A percentile compares a stretch with the other conserved stretches of the same genome.
phyloP scores from a whole-genome alignment of 2,113 vertebrate genomes.

The Platysteira castanea region DNA sequence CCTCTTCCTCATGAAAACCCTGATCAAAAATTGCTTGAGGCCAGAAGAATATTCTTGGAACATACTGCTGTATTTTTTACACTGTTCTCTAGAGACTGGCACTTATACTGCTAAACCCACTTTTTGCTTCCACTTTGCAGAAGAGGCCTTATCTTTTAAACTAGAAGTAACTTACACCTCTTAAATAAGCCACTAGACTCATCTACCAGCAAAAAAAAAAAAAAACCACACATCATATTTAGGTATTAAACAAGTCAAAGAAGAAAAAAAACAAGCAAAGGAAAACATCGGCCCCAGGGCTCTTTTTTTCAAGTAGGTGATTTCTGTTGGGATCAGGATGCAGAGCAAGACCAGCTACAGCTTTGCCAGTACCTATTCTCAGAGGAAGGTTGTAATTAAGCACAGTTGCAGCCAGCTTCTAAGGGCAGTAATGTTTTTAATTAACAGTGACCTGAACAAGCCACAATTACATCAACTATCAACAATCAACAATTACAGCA shows the following conservation, averaged over 20 bases:
- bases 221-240: not conserved
- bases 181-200: not conserved
- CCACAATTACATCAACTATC: not conserved
- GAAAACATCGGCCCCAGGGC: not conserved
- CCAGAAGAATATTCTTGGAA: not conserved
- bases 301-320: not conserved
- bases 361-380: not conserved
- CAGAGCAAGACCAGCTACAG: not conserved
- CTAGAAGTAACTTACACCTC: not conserved
- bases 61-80: not conserved
- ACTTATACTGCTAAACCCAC: not conserved
- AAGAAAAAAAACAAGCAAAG: accelerated
- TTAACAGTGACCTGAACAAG: not conserved
- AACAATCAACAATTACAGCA: not conserved
- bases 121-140: not conserved
- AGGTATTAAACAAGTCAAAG: not conserved
- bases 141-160: not conserved
- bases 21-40: not conserved
- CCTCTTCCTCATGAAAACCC: not conserved
- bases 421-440: not conserved
- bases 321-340: not conserved
- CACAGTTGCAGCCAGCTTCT: not conserved
- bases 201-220: not conserved
- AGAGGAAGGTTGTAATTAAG: not conserved
- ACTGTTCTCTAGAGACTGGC: not conserved